Percentiles rank a stretch among this genome's conserved stretches.
Evolutionary conservation across 2,113 vertebrate genomes (phyloP).

Genomic region (Etheostoma cragini): DNA sequence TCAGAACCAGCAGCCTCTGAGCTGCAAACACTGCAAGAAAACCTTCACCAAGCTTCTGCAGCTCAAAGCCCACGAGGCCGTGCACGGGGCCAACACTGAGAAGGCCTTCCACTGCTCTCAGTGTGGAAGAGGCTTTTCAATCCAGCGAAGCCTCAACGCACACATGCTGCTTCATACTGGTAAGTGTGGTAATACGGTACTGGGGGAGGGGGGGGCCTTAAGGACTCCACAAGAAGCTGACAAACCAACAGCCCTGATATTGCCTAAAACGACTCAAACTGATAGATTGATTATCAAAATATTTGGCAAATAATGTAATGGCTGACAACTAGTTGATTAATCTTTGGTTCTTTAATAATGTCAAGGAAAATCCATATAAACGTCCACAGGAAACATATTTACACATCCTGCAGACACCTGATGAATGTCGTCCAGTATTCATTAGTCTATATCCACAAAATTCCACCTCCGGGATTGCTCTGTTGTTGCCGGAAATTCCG

Average conservation of each 20-base stretch:
- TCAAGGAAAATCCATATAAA: too few species aligned
- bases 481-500: too few species aligned
- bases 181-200: not conserved
- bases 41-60: constrained; percentile 73
- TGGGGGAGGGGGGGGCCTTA: too few species aligned
- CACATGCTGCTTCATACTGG: constrained; percentile 80
- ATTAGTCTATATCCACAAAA: too few species aligned
- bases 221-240: not conserved
- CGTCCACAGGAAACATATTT: not conserved
- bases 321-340: too few species aligned
- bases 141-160: constrained; percentile 73
- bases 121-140: constrained; percentile 70
- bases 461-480: too few species aligned
- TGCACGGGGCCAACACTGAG: constrained; percentile 59
- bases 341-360: too few species aligned
- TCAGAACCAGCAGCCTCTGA: constrained; percentile 56
- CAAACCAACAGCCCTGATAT: not conserved
- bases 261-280: not conserved
- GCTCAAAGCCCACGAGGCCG: constrained; percentile 75
- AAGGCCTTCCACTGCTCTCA: constrained; percentile 71
- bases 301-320: too few species aligned
- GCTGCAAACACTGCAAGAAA: constrained; percentile 78
- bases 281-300: too few species aligned
- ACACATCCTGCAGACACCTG: not conserved
- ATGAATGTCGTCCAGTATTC: not conserved